A percentile compares a stretch with the other conserved stretches of the same genome.
Conservation (phyloP, 1,140 invertebrate species). For the Lasioglossum albipes region DNA sequence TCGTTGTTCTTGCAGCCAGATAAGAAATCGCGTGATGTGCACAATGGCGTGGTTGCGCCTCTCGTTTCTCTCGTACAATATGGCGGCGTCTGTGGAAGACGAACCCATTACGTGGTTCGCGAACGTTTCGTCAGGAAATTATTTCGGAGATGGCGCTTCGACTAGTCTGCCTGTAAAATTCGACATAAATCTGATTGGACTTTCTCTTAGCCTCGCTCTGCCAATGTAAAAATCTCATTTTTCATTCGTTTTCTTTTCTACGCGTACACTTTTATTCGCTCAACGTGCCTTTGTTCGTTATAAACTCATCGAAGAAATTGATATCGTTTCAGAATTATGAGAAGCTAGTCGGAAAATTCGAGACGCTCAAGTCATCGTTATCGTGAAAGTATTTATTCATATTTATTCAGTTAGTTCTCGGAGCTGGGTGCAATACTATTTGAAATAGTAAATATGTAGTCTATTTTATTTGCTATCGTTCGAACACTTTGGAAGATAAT, state of each 20-base stretch:
- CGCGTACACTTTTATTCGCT: background rate
- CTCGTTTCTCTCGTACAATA: slow-evolving; percentile 51
- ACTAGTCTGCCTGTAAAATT: background rate
- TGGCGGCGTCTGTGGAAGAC: slow-evolving; percentile 49
- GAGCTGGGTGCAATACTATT: no score
- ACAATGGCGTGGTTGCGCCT: slow-evolving; percentile 56
- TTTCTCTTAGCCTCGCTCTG: background rate
- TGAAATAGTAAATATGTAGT: no score
- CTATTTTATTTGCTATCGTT: no score
- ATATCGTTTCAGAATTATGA: background rate
- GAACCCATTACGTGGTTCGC: slow-evolving; percentile 45
- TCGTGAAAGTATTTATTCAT: no score
- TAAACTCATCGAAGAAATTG: background rate
- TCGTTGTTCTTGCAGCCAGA: background rate
- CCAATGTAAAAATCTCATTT: background rate
- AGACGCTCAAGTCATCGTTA: no score
- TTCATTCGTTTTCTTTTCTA: background rate
- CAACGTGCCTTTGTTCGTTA: background rate
- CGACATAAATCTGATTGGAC: background rate
- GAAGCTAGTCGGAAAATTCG: no score
- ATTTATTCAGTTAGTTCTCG: no score
- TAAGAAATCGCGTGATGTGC: slow-evolving; percentile 13
- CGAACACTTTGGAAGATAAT: no score
- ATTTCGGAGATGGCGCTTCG: slow-evolving; percentile 35
- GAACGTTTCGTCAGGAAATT: slow-evolving; percentile 12